A percentile compares a stretch with the other conserved stretches of the same genome.
Evolutionary conservation across 2,888 invertebrate genomes (phyloP).

Genomic region (Camptogramma bilineatum): DNA sequence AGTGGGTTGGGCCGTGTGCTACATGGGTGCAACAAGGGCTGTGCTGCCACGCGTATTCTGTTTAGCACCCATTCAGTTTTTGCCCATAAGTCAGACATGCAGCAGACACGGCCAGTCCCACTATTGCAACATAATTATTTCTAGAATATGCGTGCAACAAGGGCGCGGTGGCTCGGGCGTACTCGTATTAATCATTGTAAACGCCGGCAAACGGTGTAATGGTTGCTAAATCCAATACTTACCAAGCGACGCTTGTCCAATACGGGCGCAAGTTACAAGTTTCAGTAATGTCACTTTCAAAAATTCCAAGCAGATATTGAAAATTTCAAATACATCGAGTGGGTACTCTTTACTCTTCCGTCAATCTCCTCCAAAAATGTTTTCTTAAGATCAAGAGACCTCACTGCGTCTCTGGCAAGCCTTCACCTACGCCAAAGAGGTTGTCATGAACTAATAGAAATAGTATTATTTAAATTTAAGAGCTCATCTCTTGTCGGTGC

Average conservation of each 20-base stretch:
- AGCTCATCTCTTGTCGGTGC: too few species aligned
- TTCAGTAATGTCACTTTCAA: background rate
- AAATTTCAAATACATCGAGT: too few species aligned
- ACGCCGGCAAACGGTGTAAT: constrained; percentile 66
- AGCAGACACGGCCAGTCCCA: background rate
- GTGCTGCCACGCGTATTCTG: background rate
- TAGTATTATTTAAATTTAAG: too few species aligned
- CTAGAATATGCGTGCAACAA: constrained; percentile 43
- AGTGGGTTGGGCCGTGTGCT: too few species aligned
- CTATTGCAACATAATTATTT: constrained; percentile 27
- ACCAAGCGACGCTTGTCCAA: constrained; percentile 57
- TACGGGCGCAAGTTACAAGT: constrained; percentile 39
- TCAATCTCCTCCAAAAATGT: too few species aligned
- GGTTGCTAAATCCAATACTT: constrained; percentile 74
- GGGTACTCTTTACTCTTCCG: too few species aligned
- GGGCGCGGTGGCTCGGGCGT: constrained; percentile 44
- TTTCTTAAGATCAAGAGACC: too few species aligned
- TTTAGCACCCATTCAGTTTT: background rate
- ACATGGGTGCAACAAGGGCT: too few species aligned
- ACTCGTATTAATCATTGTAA: constrained; percentile 73
- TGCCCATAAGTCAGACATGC: background rate
- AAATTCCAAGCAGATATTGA: too few species aligned
- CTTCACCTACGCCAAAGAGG: too few species aligned
- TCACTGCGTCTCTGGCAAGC: too few species aligned
- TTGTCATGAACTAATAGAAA: too few species aligned